Conservation (phyloP, 2,888 invertebrate species). For the Nysson spinosus region DNA sequence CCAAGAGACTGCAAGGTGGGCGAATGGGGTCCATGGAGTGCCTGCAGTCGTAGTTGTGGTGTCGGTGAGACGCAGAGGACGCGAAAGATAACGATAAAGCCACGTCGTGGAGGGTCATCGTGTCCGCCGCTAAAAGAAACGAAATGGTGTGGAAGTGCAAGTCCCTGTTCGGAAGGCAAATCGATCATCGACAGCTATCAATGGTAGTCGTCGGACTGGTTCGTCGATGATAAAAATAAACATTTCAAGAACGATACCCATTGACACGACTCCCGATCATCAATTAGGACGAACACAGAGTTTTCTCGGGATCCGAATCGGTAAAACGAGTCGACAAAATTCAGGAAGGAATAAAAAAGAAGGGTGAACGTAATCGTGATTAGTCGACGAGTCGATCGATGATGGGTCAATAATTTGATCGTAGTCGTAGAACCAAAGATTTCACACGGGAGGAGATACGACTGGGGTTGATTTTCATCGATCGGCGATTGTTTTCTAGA, state of each 20-base stretch:
- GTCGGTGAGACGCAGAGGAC: slow-evolving; percentile 92
- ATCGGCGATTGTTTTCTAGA: slow-evolving; percentile 13
- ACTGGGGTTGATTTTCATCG: not conserved
- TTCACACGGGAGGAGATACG: slow-evolving; percentile 19
- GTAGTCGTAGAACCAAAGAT: slow-evolving; percentile 40
- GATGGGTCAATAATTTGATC: slow-evolving; percentile 38
- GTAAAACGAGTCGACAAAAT: too few species aligned
- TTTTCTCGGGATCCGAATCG: too few species aligned
- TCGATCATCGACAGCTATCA: slow-evolving; percentile 60
- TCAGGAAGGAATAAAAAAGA: too few species aligned
- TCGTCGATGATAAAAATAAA: slow-evolving; percentile 15
- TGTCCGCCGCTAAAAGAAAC: slow-evolving; percentile 92
- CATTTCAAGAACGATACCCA: slow-evolving; percentile 30
- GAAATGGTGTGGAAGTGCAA: slow-evolving; percentile 91
- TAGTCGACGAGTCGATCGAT: slow-evolving; percentile 17
- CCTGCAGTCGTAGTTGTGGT: slow-evolving; percentile 92
- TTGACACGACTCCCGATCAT: not conserved
- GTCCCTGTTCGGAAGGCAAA: slow-evolving; percentile 80
- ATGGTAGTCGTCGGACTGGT: slow-evolving; percentile 64
- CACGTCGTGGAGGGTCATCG: slow-evolving; percentile 87
- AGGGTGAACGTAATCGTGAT: slow-evolving; percentile 29
- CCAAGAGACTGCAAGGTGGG: slow-evolving; percentile 90
- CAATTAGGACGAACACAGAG: not conserved
- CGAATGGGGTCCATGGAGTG: slow-evolving; percentile 92
- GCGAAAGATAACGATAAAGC: slow-evolving; percentile 86